phyloP scores from a whole-genome alignment of 2,113 vertebrate genomes.

The Vombatus ursinus region DNA sequence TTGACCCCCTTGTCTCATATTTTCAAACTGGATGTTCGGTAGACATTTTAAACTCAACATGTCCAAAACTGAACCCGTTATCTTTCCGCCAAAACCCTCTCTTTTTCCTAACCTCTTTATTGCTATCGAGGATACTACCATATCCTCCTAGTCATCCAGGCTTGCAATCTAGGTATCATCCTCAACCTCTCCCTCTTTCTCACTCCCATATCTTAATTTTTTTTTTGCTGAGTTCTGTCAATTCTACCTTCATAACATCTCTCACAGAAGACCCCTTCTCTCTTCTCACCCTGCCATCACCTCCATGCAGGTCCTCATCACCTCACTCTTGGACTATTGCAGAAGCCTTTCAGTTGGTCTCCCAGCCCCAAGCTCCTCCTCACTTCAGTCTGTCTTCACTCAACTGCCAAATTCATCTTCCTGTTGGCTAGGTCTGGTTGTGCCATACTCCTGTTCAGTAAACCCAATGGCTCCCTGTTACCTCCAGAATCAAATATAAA shows the following conservation, averaged over 20 bases:
- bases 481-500: neutral
- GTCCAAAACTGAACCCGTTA: neutral
- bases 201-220: neutral
- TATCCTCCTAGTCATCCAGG: neutral
- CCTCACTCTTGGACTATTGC: neutral
- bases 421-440: neutral
- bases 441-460: neutral
- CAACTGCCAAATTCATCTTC: neutral
- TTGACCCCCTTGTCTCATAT: neutral
- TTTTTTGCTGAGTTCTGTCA: neutral
- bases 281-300: neutral
- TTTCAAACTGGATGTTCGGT: neutral
- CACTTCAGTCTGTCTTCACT: neutral
- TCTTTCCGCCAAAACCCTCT: neutral
- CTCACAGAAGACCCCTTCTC: neutral
- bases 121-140: neutral
- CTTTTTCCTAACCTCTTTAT: neutral
- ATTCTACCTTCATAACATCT: neutral
- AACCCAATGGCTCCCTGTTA: neutral
- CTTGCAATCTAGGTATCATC: neutral
- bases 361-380: neutral
- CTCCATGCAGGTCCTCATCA: neutral
- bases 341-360: neutral
- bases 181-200: neutral
- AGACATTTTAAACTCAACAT: neutral